Conservation (phyloP, 2,113 vertebrate genomes). For the Delphinapterus leucas region DNA sequence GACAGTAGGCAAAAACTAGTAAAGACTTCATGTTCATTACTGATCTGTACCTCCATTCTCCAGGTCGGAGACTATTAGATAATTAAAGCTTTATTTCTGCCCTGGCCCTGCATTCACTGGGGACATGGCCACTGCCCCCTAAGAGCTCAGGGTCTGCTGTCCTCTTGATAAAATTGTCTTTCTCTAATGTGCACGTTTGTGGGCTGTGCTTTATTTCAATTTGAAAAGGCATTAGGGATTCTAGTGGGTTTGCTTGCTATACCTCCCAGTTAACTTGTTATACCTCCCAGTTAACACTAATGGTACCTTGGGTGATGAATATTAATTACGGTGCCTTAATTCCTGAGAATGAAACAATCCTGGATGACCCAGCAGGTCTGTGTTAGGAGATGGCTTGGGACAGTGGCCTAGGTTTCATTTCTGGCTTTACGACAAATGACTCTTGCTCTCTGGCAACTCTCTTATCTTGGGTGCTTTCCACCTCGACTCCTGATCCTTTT, state of each 20-base stretch:
- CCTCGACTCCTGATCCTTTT: background rate
- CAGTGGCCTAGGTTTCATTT: background rate
- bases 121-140: background rate
- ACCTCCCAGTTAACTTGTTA: constrained; percentile 10
- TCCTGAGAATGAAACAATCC: background rate
- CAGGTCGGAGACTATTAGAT: background rate
- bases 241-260: background rate
- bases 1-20: background rate
- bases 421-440: background rate
- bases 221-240: background rate
- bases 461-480: background rate
- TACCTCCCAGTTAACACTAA: background rate
- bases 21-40: background rate
- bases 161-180: background rate
- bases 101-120: background rate
- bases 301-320: background rate
- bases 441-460: background rate
- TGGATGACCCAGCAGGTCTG: background rate
- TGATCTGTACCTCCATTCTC: background rate
- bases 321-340: background rate
- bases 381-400: background rate
- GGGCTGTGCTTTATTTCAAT: background rate
- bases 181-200: background rate
- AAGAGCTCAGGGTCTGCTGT: background rate
- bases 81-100: background rate